Evolutionary conservation across 2,113 vertebrate species (phyloP).

Genomic region (Mesoclemmys tuberculata): DNA sequence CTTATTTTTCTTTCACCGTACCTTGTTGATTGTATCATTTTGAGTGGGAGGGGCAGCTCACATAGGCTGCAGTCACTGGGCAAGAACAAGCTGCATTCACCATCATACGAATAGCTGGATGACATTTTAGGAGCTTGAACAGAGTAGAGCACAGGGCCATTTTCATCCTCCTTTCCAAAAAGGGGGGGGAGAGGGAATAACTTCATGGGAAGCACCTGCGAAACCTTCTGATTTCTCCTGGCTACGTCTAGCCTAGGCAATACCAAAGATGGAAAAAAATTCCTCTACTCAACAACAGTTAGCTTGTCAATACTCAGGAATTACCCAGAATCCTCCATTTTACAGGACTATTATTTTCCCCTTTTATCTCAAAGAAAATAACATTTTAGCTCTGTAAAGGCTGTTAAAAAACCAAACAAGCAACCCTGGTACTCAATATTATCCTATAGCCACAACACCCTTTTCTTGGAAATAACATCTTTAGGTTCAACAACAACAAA

Average conservation of each 20-base stretch:
- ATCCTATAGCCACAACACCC: accelerated
- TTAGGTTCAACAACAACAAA: not conserved
- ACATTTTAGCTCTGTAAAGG: not conserved
- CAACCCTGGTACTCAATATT: no score
- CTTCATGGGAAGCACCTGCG: accelerated
- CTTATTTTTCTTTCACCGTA: no score
- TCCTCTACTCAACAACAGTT: not conserved
- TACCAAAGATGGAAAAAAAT: not conserved
- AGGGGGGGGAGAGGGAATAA: not conserved
- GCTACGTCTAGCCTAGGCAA: not conserved
- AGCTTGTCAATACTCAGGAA: not conserved
- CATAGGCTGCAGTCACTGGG: not conserved
- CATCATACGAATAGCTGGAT: not conserved
- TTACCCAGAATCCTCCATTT: not conserved
- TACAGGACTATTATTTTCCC: not conserved
- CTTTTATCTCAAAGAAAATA: not conserved
- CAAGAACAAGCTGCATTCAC: not conserved
- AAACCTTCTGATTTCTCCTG: not conserved
- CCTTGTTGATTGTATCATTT: not conserved
- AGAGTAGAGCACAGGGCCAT: not conserved
- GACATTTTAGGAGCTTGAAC: not conserved
- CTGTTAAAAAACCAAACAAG: no score
- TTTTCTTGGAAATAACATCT: not conserved
- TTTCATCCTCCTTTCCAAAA: not conserved
- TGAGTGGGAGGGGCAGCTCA: not conserved